Evolutionary conservation across 92 coral and sea anemone species (phyloP).

Genomic region (Bergia puertoricense): DNA sequence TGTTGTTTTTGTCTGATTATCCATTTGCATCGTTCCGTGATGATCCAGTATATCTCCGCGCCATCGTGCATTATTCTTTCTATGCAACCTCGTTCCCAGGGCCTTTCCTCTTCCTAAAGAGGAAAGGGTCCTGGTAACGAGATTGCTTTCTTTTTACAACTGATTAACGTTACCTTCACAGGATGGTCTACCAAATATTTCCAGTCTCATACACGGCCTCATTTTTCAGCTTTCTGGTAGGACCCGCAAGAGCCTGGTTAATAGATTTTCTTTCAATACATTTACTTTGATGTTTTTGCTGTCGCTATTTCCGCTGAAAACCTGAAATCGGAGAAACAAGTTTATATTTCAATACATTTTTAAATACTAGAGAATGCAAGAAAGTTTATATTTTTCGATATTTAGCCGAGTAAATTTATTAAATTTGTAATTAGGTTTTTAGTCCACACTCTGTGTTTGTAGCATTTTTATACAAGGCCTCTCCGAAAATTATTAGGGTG

Average conservation of each 20-base stretch:
- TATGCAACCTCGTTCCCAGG: too few species aligned
- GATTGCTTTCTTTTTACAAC: background rate
- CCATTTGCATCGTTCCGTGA: too few species aligned
- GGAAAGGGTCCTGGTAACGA: background rate
- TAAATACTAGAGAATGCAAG: background rate
- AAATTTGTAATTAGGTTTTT: too few species aligned
- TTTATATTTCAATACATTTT: background rate
- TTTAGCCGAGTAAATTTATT: too few species aligned
- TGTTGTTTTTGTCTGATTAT: too few species aligned
- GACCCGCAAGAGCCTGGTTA: slow-evolving; percentile 21
- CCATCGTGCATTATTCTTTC: too few species aligned
- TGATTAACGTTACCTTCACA: slow-evolving; percentile 18
- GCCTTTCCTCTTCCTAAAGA: background rate
- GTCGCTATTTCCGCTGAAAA: slow-evolving; percentile 36
- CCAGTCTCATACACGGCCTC: slow-evolving; percentile 29
- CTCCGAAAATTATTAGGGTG: too few species aligned
- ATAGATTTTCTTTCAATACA: background rate
- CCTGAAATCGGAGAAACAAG: slow-evolving; percentile 3
- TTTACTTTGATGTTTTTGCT: slow-evolving; percentile 26
- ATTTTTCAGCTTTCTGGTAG: slow-evolving; percentile 9
- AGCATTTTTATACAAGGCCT: too few species aligned
- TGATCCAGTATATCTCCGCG: too few species aligned
- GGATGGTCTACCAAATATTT: slow-evolving; percentile 38
- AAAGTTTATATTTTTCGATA: too few species aligned
- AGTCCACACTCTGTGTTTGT: too few species aligned